Evolutionary conservation across 2,888 invertebrate species (phyloP), one percentile per base, ranked within the genome.

Genomic region (Tipula confusa): DNA sequence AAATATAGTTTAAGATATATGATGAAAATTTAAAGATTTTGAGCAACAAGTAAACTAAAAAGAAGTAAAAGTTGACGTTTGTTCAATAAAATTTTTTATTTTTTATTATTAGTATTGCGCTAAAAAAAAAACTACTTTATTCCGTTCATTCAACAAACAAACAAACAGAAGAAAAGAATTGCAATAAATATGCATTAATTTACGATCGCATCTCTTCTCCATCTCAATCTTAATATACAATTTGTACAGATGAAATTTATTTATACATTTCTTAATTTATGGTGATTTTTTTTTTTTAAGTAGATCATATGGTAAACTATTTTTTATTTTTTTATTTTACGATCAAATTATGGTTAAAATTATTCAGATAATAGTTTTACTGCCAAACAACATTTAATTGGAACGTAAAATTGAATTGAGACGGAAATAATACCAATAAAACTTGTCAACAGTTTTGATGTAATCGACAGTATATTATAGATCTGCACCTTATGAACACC

Each of bases 121-220:
- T 64, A 36, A 0, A 43, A 43, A 18, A 5, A 64, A 24, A 64
- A 64, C 64, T 64, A 64, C 64, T 64, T 64, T 64, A 64, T 64
- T 24, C 24, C n/a, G 64, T 24, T 64, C 64, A 64, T 64, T 24
- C 64, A 64, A 64, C 24, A 64, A 64, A 64, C 2, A 43, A 64
- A 64, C 24, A 38, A 38, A 38, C 2, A 13, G 0, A n/a, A 43
- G 15, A 43, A n/a, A 64, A 24, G 24, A 64, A 9, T 9, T 18
- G 64, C 64, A 64, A 64, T 64, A 24, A 64, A 64, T 43, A 64
- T 64, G 64, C 64, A 64, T 64, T 24, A 64, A 64, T 64, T 64
- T 64, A 64, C 24, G 64, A 64, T 18, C 64, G 64, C 64, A 64
- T 64, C 64, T n/a, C n/a, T n/a, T n/a, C n/a, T n/a, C n/a, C n/a